Base-by-base conservation (phyloP, 2,888 invertebrate genomes). In the Pseudanteris insignis region DNA sequence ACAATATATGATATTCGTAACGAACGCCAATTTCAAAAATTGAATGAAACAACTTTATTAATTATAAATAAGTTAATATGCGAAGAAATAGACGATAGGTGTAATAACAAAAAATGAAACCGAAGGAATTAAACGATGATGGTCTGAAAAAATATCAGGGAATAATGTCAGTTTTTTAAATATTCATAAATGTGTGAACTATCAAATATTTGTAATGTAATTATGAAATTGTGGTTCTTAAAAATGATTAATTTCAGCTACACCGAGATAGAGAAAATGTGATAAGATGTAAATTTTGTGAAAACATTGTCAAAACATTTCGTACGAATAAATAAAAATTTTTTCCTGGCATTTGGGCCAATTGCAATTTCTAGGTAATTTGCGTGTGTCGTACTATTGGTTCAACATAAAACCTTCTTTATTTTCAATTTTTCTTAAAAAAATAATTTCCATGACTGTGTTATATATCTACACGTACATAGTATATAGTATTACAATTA, bases 401-500 rank as follows among this genome's bases (percentile, higher is more conserved):
- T 63, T 55, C 61, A 38, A 21, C 48, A 33, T 51, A 41, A 51
- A 48, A 48, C 46, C 57, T 53, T 37, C 21, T 50, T 43, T 59
- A 24, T 34, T 40, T 46, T 12, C 38, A 34, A n/a, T 57, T 63
- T 63, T 63, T 63, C 50, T 58, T 63, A 63, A 58, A 63, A 63
- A 63, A 63, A 63, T 63, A 63, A 63, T 63, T 34, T 63, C 50
- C 58, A 58, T 37, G 46, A 47, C 58, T 53, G 63, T 63, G 53
- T 63, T 48, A 43, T 55, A 60, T 43, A 53, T 53, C 43, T 55
- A 46, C 46, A 62, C 47, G 47, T 62, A 47, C 57, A 58, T 63
- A 63, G 43, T 63, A 53, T 63, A 63, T 63, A 53, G 53, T 63
- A 63, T 63, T 57, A 63, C 57, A 53, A 63, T 47, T 63, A 63